Percentiles rank a stretch among this genome's conserved stretches.
Conservation (phyloP, 2,113 vertebrate species). For the Channa maculata region DNA sequence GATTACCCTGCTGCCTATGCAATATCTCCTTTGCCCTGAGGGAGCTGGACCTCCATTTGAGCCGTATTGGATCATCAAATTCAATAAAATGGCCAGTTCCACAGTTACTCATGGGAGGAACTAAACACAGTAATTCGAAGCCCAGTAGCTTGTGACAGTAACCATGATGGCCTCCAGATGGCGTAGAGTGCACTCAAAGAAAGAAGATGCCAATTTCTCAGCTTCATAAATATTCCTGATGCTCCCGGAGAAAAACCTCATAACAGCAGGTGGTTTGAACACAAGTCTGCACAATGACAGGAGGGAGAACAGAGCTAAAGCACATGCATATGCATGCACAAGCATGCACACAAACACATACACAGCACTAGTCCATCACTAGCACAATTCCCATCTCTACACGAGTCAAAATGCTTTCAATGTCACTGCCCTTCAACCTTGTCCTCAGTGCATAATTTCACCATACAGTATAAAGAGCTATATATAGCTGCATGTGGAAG, state of each 20-base stretch:
- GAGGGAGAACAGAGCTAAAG: conserved; percentile 24
- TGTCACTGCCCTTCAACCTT: conserved; percentile 61
- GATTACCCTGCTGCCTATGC: conserved; percentile 75
- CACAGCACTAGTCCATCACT: conserved; percentile 36
- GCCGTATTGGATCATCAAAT: conserved; percentile 77
- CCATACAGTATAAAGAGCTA: conserved; percentile 66
- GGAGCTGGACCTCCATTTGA: conserved; percentile 70
- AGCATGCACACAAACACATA: conserved; percentile 19
- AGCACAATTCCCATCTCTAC: conserved; percentile 48
- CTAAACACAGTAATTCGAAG: conserved; percentile 44
- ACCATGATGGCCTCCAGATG: conserved; percentile 70
- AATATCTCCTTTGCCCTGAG: conserved; percentile 72
- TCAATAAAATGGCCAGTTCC: conserved; percentile 73
- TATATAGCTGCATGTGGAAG: conserved; percentile 69
- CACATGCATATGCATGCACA: conserved; percentile 40
- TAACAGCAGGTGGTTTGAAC: conserved; percentile 70
- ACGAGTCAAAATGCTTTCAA: conserved; percentile 62
- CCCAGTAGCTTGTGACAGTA: conserved; percentile 7
- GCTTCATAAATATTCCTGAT: conserved; percentile 70
- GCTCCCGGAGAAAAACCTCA: conserved; percentile 56
- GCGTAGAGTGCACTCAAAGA: conserved; percentile 53
- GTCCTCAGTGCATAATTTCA: conserved; percentile 69
- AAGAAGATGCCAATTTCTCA: conserved; percentile 39
- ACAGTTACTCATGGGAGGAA: conserved; percentile 56
- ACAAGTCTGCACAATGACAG: conserved; percentile 48